Conservation (phyloP, 1,140 invertebrate genomes). For the Atta texana region DNA sequence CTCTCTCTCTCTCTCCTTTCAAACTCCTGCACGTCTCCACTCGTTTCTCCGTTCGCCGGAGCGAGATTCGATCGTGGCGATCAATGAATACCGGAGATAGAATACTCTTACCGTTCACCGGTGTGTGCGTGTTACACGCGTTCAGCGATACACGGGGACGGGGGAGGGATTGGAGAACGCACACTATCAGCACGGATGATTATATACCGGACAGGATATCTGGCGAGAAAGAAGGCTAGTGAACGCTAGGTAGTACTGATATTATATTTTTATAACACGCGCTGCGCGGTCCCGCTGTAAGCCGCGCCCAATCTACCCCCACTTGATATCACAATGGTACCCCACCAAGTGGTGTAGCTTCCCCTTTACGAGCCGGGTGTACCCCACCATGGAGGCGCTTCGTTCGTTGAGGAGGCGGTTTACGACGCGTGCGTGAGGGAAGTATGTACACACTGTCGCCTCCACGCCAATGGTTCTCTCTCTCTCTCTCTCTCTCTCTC, state of each 20-base stretch:
- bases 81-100: conserved; percentile 59
- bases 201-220: conserved; percentile 75
- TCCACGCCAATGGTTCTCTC: conserved; percentile 11
- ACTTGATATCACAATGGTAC: conserved; percentile 35
- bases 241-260: conserved; percentile 77
- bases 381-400: conserved; percentile 41
- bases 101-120: conserved; percentile 4
- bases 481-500: neutral
- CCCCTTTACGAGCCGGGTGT: conserved; percentile 56
- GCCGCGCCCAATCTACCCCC: conserved; percentile 83
- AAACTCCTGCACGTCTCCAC: neutral
- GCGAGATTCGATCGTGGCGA: conserved; percentile 67
- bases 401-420: conserved; percentile 47
- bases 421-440: conserved; percentile 55
- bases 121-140: conserved; percentile 29
- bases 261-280: conserved; percentile 83
- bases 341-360: conserved; percentile 15
- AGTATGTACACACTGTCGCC: conserved; percentile 38
- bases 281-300: conserved; percentile 74
- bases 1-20: neutral
- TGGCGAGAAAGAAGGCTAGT: conserved; percentile 74
- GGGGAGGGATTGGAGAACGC: conserved; percentile 10
- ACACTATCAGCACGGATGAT: conserved; percentile 26
- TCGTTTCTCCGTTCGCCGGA: conserved; percentile 38
- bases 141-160: conserved; percentile 1